A percentile compares a stretch with the other conserved stretches of the same genome.
phyloP scores from a whole-genome alignment of 1,140 invertebrate genomes.

The Octopus bimaculoides region DNA sequence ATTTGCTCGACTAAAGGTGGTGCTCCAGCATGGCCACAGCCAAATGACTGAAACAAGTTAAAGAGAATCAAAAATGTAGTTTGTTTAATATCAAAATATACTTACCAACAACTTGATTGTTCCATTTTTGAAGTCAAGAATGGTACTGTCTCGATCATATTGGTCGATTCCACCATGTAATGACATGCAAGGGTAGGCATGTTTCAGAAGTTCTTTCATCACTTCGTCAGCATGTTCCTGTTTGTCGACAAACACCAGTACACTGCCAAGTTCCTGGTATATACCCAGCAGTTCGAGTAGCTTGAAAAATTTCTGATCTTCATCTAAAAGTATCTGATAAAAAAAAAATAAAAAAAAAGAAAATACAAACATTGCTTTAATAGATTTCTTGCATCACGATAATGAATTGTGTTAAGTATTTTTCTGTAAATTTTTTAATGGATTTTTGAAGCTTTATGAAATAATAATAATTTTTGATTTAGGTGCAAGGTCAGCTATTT shows the following conservation, averaged over 20 bases:
- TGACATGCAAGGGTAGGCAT: conserved; percentile 91
- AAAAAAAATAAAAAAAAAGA: not conserved
- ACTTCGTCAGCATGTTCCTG: conserved; percentile 95
- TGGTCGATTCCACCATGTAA: conserved; percentile 99
- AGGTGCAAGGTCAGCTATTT: too few species aligned
- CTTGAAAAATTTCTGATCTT: conserved; percentile 98
- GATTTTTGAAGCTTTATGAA: too few species aligned
- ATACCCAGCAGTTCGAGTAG: conserved; percentile 91
- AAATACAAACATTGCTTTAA: too few species aligned
- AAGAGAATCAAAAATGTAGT: too few species aligned
- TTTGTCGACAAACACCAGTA: conserved; percentile 98
- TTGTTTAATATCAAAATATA: not conserved
- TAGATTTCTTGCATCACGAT: too few species aligned
- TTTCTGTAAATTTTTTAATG: too few species aligned
- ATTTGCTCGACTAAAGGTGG: too few species aligned
- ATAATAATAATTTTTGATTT: too few species aligned
- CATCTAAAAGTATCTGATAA: conserved; percentile 73
- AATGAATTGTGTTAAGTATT: too few species aligned
- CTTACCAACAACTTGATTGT: conserved; percentile 68
- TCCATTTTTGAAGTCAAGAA: conserved; percentile 96
- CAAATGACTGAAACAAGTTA: too few species aligned
- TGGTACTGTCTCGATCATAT: conserved; percentile 96
- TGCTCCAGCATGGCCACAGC: too few species aligned
- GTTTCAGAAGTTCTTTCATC: conserved; percentile 94
- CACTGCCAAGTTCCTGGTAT: conserved; percentile 90